Evolutionary conservation across 2,113 vertebrate species (phyloP), one percentile per base, ranked within the genome.

Genomic region (Misgurnus mizolepis): DNA sequence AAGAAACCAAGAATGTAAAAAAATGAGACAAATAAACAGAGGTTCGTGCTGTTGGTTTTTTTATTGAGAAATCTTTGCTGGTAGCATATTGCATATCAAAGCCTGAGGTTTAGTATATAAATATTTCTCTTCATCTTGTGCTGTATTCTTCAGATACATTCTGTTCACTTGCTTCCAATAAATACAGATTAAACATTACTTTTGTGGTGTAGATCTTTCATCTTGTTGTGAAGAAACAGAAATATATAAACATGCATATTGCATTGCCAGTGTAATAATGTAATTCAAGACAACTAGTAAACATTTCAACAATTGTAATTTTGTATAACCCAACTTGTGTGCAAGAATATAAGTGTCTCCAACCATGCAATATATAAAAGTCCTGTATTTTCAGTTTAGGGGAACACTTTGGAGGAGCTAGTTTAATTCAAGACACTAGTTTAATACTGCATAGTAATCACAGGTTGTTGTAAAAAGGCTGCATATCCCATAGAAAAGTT

Each of bases 21-120:
- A 75, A 14, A 75, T 6, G 40, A 75, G 12, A 49, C 12, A 27
- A 64, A 47, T 22, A 40, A 60, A 70, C 41, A 7, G 14, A 2
- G 4, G 8, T 8, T 7, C 10, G 47, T 64, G 8, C 49, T 43
- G 14, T 60, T 58, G 76, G 41, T 65, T 78, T 82, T 78, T 82
- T 86, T 86, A 83, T 86, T 86, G 60, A 83, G 81, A 81, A 81
- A 75, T 69, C 62, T 64, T 79, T 69, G 67, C 55, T 64, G 71
- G 74, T 70, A 68, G 41, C 72, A 34, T 58, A 58, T 61, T 65
- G 64, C 79, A 79, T 84, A 74, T 78, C 62, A 84, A 84, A 84
- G 62, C 56, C 43, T 80, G 49, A 71, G 55, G 60, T 64, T 81
- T 39, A 74, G 18, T 53, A 22, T 77, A 82, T 22, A 65, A 76